phyloP scores from a whole-genome alignment of 2,888 invertebrate genomes.

The Balanococcus diminutus region DNA sequence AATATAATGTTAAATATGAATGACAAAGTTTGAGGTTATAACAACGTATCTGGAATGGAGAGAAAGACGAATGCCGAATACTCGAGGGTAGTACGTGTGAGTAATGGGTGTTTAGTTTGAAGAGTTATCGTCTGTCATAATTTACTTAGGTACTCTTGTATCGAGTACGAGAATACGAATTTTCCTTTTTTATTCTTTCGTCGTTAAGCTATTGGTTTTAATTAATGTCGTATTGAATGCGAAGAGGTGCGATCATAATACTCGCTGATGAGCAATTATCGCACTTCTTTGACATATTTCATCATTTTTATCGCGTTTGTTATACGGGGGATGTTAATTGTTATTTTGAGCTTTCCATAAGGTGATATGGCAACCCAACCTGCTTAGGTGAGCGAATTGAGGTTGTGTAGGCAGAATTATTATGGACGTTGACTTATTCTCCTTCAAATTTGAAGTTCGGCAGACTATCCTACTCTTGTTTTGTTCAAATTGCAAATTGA shows the following conservation, averaged over 20 bases:
- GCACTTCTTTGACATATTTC: too few species aligned
- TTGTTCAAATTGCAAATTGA: neutral
- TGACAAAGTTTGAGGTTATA: slow-evolving; percentile 34
- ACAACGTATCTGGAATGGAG: neutral
- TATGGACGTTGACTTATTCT: too few species aligned
- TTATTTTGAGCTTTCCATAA: neutral
- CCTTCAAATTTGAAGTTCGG: neutral
- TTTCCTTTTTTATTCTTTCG: neutral
- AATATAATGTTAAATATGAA: neutral
- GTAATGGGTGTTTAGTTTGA: slow-evolving; percentile 8
- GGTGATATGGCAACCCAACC: neutral
- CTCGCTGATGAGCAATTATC: neutral
- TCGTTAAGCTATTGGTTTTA: neutral
- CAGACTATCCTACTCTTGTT: neutral
- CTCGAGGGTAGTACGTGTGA: slow-evolving; percentile 4
- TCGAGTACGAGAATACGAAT: neutral
- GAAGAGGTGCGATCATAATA: neutral
- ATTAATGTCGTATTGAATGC: neutral
- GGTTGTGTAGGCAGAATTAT: too few species aligned
- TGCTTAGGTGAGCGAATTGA: too few species aligned
- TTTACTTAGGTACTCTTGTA: neutral
- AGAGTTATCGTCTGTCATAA: slow-evolving; percentile 1
- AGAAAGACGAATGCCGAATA: slow-evolving; percentile 1
- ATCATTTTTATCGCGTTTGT: neutral
- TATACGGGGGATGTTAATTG: too few species aligned